A percentile compares a stretch with the other conserved stretches of the same genome.
These are phyloP conservation scores for Babylonia areolata DNA, from an alignment of 1,140 invertebrate species.

Conservation along the genomic window DNA sequence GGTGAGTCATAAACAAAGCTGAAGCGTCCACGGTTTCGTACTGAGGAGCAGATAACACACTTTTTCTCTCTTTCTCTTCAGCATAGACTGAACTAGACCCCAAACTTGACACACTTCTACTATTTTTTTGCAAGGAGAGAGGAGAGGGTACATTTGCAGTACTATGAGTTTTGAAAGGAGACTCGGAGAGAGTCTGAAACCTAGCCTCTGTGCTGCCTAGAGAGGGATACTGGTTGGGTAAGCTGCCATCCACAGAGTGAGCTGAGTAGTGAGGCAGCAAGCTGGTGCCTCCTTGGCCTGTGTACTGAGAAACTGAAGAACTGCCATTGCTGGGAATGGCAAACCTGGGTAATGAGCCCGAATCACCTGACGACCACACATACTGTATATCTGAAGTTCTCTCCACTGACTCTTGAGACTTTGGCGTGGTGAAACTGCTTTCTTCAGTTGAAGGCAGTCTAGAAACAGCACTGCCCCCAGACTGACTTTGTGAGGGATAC, in stretches of 20 bases:
- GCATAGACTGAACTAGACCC: neutral
- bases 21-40: slow-evolving; percentile 11
- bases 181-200: neutral
- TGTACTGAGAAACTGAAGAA: neutral
- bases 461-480: neutral
- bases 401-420: neutral
- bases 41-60: neutral
- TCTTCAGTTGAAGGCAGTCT: slow-evolving; percentile 13
- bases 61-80: neutral
- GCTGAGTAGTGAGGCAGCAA: neutral
- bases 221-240: slow-evolving; percentile 21
- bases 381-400: neutral
- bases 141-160: neutral
- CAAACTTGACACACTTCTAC: neutral
- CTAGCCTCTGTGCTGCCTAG: slow-evolving; percentile 22
- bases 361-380: neutral
- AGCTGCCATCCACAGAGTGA: slow-evolving; percentile 17
- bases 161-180: neutral
- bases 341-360: slow-evolving; percentile 18
- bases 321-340: neutral
- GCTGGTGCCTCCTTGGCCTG: neutral
- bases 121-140: slow-evolving; percentile 2
- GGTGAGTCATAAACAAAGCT: slow-evolving; percentile 23
- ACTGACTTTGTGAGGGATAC: slow-evolving; percentile 5
- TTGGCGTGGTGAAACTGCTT: neutral